Evolutionary conservation across 2,797 vertebrate genomes (phyloP).

Genomic region (Schizothorax lantsangensis): DNA sequence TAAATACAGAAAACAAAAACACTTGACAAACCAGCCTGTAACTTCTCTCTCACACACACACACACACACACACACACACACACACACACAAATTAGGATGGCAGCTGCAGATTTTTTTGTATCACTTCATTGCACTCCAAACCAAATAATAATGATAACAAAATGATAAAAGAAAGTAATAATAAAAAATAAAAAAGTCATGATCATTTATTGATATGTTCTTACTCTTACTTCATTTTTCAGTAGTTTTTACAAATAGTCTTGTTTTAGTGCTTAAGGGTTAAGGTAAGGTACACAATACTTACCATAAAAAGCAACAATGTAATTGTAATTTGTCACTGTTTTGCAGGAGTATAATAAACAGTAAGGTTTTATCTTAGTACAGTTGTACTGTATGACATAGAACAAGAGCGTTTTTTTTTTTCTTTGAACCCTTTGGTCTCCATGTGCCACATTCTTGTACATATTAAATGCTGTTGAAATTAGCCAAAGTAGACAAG

Average conservation of each 20-base stretch:
- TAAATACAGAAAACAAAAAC: slow-evolving; percentile 25
- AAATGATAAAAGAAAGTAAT: background rate
- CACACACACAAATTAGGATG: background rate
- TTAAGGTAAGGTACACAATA: background rate
- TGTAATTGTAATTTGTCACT: background rate
- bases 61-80: slow-evolving; percentile 27
- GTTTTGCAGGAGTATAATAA: background rate
- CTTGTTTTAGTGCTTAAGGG: background rate
- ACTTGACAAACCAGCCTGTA: slow-evolving; percentile 49
- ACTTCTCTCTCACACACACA: slow-evolving; percentile 27
- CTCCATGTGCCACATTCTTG: background rate
- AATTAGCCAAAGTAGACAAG: too few relatives aligned
- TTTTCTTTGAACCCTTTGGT: background rate
- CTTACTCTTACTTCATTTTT: background rate
- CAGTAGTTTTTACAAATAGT: background rate
- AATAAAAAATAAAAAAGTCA: background rate
- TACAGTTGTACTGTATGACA: background rate
- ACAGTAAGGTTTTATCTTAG: background rate
- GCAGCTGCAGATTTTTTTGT: background rate
- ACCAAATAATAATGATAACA: background rate
- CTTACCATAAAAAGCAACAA: background rate
- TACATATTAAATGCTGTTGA: background rate
- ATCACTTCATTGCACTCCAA: background rate
- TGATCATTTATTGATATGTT: background rate
- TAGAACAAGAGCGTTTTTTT: background rate